Evolutionary conservation across 1,140 invertebrate genomes (phyloP).

Genomic region (Drosophila repletoides): DNA sequence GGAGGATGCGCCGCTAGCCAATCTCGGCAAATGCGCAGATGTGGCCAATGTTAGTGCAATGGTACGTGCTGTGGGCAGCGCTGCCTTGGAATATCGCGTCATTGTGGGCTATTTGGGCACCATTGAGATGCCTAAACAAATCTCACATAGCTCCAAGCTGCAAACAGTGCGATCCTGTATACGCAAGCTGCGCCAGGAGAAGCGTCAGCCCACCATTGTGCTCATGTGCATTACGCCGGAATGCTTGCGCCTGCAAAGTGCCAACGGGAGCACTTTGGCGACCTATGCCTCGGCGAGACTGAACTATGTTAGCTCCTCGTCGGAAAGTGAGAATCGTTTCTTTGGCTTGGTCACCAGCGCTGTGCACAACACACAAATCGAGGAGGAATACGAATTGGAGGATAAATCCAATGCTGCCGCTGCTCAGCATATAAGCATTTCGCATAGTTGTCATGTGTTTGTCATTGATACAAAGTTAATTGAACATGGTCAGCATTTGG

Average conservation of each 20-base stretch:
- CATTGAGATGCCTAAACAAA: conserved; percentile 95
- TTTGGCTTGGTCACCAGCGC: conserved; percentile 95
- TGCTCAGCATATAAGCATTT: conserved; percentile 83
- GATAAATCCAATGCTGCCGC: conserved; percentile 32
- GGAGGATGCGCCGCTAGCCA: conserved; percentile 59
- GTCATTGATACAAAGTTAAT: conserved; percentile 93
- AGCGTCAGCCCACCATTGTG: conserved; percentile 93
- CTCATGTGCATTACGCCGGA: conserved; percentile 92
- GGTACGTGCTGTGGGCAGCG: conserved; percentile 81
- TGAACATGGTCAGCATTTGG: conserved; percentile 90
- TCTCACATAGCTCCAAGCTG: conserved; percentile 89
- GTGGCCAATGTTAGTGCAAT: conserved; percentile 82
- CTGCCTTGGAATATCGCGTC: conserved; percentile 89
- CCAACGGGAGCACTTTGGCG: conserved; percentile 86
- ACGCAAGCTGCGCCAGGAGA: conserved; percentile 93
- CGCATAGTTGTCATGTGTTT: conserved; percentile 97
- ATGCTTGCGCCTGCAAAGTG: conserved; percentile 89
- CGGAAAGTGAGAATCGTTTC: conserved; percentile 94
- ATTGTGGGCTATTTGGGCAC: conserved; percentile 97
- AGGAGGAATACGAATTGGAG: conserved; percentile 69
- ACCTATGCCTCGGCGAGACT: conserved; percentile 93
- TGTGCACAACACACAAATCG: conserved; percentile 82
- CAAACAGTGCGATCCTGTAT: conserved; percentile 91
- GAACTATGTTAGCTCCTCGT: conserved; percentile 94
- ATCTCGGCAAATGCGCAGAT: conserved; percentile 49